Evolutionary conservation across 2,113 vertebrate genomes (phyloP), one percentile per base, ranked within the genome.

Genomic region (Pseudolaguvia tuberculata): DNA sequence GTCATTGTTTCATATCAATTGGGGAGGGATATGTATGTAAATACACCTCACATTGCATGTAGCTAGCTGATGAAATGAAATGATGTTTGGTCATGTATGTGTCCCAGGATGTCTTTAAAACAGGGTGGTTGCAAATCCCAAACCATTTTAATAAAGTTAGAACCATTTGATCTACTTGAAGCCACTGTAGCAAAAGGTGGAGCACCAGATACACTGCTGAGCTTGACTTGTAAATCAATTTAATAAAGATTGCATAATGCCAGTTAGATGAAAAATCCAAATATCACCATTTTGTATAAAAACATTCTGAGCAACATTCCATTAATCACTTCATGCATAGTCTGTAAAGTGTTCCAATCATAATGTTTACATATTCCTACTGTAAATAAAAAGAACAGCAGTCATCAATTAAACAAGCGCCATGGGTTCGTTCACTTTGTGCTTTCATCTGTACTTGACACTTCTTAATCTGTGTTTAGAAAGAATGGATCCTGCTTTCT

Each of bases 381-480:
- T 23, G 5, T 74, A 10, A 1, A 53, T 18, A 53, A 53, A 25
- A 17, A 31, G 35, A 51, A 29, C 17, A n/a, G 17, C 21, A 45
- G 42, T 13, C 4, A 45, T 65, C 21, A 73, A 31, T 63, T 73
- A 79, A 63, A 83, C 72, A 85, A 84, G 21, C 83, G 68, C 70
- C 78, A 79, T 20, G n/a, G 76, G 70, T 80, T 50, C 73, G 68
- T 65, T 31, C 51, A 72, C 78, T 67, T 83, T 85, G 79, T 83
- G 83, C 75, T 83, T 78, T 77, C 57, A 79, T 67, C 65, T 72
- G 42, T 85, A 85, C 83, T 86, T 84, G 83, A 73, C 77, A 81
- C 78, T 59, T 59, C 31, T 48, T 85, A 87, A 89, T 87, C 86
- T 85, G 87, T 88, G 21, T 65, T 65, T 23, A 29, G 48, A 11